Conservation (phyloP, 2,113 vertebrate species). For the Rhegmatorhina hoffmannsi region DNA sequence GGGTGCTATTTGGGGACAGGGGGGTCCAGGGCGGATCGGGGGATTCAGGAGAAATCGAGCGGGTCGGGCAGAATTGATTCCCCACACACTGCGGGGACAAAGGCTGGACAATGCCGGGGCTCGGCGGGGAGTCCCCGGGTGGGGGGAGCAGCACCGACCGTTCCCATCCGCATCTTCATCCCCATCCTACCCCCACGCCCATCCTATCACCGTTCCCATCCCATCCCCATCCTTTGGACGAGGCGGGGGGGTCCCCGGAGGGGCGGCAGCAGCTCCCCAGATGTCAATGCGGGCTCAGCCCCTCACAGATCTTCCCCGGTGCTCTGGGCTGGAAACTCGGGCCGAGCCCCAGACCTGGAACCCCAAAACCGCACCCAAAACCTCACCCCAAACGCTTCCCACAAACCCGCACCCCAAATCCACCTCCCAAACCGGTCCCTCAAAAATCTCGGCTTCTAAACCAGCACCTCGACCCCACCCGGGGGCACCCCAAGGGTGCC, state of each 20-base stretch:
- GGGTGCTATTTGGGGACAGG: too few relatives aligned
- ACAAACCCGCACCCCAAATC: background rate
- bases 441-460: background rate
- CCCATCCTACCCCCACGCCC: too few relatives aligned
- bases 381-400: background rate
- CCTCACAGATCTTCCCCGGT: background rate
- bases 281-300: background rate
- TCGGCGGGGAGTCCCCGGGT: too few relatives aligned
- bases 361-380: background rate
- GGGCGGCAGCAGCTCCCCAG: background rate
- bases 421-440: background rate
- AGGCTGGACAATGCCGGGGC: background rate
- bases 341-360: background rate
- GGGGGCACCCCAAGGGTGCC: background rate
- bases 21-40: too few relatives aligned
- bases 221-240: background rate
- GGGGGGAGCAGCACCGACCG: too few relatives aligned
- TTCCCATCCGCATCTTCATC: too few relatives aligned
- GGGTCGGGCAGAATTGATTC: background rate
- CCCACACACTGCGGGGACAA: background rate
- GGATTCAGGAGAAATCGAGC: background rate
- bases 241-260: background rate
- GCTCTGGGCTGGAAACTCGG: background rate
- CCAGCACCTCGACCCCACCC: background rate
- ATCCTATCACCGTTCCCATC: too few relatives aligned